These are phyloP conservation scores for Dendrophyllia cribrosa DNA, from an alignment of 64 coral and sea anemone species.

Conservation along the genomic window DNA sequence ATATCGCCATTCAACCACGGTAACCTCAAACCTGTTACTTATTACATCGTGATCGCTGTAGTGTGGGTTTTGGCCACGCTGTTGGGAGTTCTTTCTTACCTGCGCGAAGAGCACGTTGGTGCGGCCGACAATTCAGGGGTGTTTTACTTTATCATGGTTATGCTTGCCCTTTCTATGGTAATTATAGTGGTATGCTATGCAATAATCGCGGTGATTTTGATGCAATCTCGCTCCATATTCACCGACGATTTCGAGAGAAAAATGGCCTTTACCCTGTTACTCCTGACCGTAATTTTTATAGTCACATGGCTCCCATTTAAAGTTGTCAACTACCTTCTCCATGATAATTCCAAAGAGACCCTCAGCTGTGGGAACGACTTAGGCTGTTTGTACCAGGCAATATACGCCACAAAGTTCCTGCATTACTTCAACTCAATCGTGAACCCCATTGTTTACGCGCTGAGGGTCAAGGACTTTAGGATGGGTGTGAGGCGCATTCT, in stretches of 20 bases:
- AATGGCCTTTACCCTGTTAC: conserved; percentile 12
- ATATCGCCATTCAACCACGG: conserved; percentile 41
- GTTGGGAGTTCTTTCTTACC: not conserved
- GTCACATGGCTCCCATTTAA: conserved; percentile 32
- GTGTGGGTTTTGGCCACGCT: conserved; percentile 32
- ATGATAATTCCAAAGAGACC: not conserved
- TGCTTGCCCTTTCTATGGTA: conserved; percentile 11
- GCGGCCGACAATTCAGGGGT: not conserved
- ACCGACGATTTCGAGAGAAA: conserved; percentile 15
- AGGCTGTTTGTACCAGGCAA: conserved; percentile 19
- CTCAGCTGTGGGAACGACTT: not conserved
- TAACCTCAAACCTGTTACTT: not conserved
- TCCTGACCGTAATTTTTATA: conserved; percentile 25
- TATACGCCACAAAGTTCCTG: conserved; percentile 27
- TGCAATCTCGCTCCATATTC: not conserved
- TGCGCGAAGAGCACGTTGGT: not conserved
- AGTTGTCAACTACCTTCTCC: conserved; percentile 19
- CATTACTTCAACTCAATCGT: conserved; percentile 43
- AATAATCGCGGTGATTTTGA: not conserved
- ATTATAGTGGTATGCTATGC: not conserved
- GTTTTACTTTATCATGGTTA: conserved; percentile 47
- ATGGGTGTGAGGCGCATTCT: conserved; percentile 2
- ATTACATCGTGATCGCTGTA: conserved; percentile 24
- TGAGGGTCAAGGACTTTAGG: conserved; percentile 45
- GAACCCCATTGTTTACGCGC: conserved; percentile 31